These are phyloP conservation scores for Trinectes maculatus DNA, from an alignment of 2,113 vertebrate genomes.

Conservation along the genomic window DNA sequence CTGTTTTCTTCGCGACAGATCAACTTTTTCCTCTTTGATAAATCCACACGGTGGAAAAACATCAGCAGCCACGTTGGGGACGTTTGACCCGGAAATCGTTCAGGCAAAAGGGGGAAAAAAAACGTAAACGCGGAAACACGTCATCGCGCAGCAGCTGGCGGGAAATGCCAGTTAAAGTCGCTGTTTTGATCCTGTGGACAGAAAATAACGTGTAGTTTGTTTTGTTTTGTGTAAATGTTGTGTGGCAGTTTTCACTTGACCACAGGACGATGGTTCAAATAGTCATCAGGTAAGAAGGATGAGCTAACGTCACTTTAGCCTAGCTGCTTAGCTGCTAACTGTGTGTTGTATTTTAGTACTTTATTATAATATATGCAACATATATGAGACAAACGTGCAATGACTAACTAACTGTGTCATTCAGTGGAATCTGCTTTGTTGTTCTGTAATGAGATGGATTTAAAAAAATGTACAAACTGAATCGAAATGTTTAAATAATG, in stretches of 20 bases:
- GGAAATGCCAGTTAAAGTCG: conserved; percentile 22
- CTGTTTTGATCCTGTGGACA: too few relatives aligned
- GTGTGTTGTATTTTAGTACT: too few relatives aligned
- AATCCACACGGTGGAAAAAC: conserved; percentile 53
- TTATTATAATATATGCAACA: too few relatives aligned
- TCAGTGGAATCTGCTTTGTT: too few relatives aligned
- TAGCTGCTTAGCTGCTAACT: too few relatives aligned
- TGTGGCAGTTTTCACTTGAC: neutral
- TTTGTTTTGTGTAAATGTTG: too few relatives aligned
- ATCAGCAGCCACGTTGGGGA: conserved; percentile 72
- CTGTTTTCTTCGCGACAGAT: neutral
- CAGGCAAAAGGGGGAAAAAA: neutral
- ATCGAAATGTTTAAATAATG: too few relatives aligned
- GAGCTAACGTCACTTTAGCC: neutral
- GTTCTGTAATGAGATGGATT: too few relatives aligned
- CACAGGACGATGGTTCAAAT: conserved; percentile 70
- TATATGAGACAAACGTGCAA: too few relatives aligned
- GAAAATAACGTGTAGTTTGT: too few relatives aligned
- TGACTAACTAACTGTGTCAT: too few relatives aligned
- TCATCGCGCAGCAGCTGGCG: conserved; percentile 46
- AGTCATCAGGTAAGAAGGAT: conserved; percentile 56
- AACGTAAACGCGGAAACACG: conserved; percentile 43
- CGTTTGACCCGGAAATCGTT: conserved; percentile 65
- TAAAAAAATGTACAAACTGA: too few relatives aligned
- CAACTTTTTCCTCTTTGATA: neutral